phyloP scores from a whole-genome alignment of 2,797 vertebrate species.

The Rhinophrynus dorsalis region DNA sequence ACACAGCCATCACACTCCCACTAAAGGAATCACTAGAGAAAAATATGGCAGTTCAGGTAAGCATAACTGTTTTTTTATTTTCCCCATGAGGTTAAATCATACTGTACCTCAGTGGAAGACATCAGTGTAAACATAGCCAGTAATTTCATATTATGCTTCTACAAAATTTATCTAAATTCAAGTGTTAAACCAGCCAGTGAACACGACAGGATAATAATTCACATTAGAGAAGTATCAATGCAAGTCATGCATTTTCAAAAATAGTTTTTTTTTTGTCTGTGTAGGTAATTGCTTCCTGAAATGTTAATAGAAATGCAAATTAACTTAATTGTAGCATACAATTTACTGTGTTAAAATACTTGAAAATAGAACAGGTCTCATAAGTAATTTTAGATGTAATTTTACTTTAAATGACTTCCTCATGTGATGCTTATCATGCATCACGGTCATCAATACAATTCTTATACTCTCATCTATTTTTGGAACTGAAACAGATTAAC shows the following conservation, averaged over 20 bases:
- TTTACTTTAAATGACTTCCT: conserved; percentile 63
- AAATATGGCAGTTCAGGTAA: no score
- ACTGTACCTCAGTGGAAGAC: no score
- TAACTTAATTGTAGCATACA: conserved; percentile 74
- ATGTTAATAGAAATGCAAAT: conserved; percentile 78
- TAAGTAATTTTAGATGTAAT: conserved; percentile 67
- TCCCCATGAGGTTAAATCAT: no score
- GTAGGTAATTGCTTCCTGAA: conserved; percentile 64
- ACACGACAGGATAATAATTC: no score
- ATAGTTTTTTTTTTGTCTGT: conserved; percentile 60
- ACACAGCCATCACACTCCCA: no score
- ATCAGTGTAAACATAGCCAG: no score
- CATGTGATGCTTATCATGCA: conserved; percentile 69
- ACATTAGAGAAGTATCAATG: conserved; percentile 58
- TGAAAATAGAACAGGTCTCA: conserved; percentile 72
- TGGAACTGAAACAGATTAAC: not conserved
- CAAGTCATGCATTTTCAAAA: conserved; percentile 65
- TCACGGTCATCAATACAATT: conserved; percentile 59
- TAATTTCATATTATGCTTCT: no score
- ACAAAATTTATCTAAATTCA: no score
- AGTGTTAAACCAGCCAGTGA: no score
- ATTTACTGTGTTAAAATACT: conserved; percentile 70
- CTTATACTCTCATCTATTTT: conserved; percentile 34
- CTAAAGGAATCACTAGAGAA: no score
- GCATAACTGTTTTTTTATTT: no score